Evolutionary conservation across 2,113 vertebrate genomes (phyloP).

Genomic region (Telmatochromis sp.): DNA sequence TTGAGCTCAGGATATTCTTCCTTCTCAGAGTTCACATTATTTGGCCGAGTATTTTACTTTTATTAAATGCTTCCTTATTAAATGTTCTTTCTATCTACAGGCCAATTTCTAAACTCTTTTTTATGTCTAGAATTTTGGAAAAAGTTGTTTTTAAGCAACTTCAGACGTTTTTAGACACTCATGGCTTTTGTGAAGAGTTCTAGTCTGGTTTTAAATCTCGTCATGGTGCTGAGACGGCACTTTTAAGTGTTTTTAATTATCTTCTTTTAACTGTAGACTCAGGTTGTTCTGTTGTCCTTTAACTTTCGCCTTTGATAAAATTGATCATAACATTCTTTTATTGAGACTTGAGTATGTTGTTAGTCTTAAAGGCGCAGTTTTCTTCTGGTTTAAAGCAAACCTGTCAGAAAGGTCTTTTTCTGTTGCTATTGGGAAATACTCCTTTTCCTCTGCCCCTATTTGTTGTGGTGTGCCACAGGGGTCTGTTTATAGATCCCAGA

Average conservation of each 20-base stretch:
- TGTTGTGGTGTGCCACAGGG: neutral
- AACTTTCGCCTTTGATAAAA: neutral
- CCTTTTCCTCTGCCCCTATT: neutral
- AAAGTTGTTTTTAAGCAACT: neutral
- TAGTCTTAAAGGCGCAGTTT: neutral
- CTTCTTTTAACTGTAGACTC: neutral
- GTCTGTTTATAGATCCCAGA: neutral
- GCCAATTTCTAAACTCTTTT: neutral
- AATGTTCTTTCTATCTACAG: neutral
- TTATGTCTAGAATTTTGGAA: neutral
- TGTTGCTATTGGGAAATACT: neutral
- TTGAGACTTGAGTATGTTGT: accelerated
- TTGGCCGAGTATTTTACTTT: neutral
- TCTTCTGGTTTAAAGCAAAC: neutral
- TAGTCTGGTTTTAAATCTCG: neutral
- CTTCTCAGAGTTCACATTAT: neutral
- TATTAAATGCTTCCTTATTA: neutral
- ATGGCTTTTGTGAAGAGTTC: neutral
- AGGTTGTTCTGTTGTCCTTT: neutral
- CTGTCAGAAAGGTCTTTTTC: neutral
- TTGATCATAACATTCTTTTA: neutral
- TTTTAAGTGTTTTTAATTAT: neutral
- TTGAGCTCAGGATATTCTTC: neutral
- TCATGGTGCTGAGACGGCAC: neutral
- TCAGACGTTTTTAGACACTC: neutral